Percentiles rank a stretch among this genome's conserved stretches.
Conservation (phyloP, 1,140 invertebrate species). For the Adoxophyes honmai region DNA sequence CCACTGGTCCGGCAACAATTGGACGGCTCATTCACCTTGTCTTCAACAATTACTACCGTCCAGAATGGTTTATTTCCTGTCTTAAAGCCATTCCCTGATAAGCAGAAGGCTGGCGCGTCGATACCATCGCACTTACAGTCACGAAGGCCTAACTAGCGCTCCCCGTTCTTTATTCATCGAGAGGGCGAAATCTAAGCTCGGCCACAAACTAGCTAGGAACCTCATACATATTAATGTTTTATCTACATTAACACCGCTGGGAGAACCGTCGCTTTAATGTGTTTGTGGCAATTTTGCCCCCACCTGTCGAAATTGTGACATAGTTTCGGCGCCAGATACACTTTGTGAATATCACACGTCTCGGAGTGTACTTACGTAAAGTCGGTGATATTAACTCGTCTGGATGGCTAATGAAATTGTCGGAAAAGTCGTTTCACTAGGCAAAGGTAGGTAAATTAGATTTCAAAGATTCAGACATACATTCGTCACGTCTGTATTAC, state of each 20-base stretch:
- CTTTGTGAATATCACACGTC: constrained; percentile 4
- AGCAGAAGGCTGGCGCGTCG: constrained; percentile 20
- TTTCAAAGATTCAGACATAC: too few species aligned
- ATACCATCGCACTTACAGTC: constrained; percentile 29
- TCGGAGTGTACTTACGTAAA: background rate
- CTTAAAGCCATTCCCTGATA: constrained; percentile 28
- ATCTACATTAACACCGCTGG: constrained; percentile 51
- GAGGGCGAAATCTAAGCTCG: constrained; percentile 35
- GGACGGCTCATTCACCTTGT: constrained; percentile 5
- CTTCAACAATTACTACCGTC: constrained; percentile 27
- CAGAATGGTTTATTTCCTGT: constrained; percentile 36
- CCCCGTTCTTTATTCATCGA: constrained; percentile 38
- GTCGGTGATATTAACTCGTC: background rate
- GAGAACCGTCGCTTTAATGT: constrained; percentile 50
- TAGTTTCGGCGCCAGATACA: constrained; percentile 4
- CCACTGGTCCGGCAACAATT: background rate
- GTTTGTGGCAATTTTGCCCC: constrained; percentile 44
- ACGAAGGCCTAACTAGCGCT: constrained; percentile 27
- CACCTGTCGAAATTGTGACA: constrained; percentile 46
- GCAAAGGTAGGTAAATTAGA: too few species aligned
- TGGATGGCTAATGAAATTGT: constrained; percentile 4
- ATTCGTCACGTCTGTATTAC: too few species aligned
- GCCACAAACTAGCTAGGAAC: constrained; percentile 29
- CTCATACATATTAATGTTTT: constrained; percentile 68
- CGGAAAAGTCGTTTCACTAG: background rate